Percentiles rank a stretch among this genome's conserved stretches.
Conservation (phyloP, 1,140 invertebrate genomes). For the Brachionus angularis region DNA sequence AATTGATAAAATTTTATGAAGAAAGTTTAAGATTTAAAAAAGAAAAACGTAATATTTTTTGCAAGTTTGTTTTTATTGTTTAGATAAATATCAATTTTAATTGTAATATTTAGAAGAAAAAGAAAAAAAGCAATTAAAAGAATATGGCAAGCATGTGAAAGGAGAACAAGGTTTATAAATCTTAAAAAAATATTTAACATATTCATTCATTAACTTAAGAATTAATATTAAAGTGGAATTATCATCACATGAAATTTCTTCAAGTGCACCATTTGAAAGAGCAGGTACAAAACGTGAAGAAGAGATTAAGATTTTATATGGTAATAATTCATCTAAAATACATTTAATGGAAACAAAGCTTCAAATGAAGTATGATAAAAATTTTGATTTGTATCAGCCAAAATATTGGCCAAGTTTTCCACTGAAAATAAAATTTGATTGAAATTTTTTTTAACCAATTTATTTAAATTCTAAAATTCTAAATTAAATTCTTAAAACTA, state of each 20-base stretch:
- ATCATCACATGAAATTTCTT: background rate
- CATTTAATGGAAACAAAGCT: constrained; percentile 2
- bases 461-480: background rate
- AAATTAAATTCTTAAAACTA: background rate
- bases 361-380: constrained; percentile 21
- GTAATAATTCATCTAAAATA: background rate
- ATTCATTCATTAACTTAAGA: background rate
- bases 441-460: background rate
- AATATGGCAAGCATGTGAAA: background rate
- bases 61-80: too few relatives aligned
- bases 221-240: background rate
- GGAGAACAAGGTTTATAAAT: background rate
- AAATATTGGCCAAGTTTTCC: constrained; percentile 33
- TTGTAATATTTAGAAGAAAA: background rate
- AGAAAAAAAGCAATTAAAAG: background rate
- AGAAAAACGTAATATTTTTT: constrained; percentile 2
- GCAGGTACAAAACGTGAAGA: constrained; percentile 7
- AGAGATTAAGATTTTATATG: background rate
- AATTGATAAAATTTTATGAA: constrained; percentile 17
- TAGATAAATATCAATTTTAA: background rate
- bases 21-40: constrained; percentile 8
- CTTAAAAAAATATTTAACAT: background rate
- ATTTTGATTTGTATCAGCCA: constrained; percentile 7
- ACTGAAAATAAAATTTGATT: constrained; percentile 5
- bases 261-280: constrained; percentile 15